These are phyloP conservation scores for Sesamia inferens DNA, from an alignment of 2,888 invertebrate species.

Conservation along the genomic window DNA sequence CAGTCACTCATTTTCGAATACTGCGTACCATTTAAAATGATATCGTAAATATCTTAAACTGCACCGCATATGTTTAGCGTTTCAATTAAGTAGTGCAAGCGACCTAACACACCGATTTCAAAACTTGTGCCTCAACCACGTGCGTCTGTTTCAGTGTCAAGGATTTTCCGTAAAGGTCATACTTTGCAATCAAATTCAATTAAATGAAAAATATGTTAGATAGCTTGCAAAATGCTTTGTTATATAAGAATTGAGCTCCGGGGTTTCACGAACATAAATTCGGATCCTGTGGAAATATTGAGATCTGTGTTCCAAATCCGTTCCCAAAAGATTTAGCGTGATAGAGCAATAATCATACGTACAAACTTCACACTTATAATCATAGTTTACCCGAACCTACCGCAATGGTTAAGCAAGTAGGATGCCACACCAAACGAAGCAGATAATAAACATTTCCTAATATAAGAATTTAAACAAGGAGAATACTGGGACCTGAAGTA, in stretches of 20 bases:
- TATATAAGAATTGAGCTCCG: neutral
- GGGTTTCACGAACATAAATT: too few relatives aligned
- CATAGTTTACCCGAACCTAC: neutral
- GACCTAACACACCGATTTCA: constrained; percentile 14
- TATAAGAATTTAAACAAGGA: too few relatives aligned
- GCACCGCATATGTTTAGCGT: neutral
- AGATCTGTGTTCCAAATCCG: too few relatives aligned
- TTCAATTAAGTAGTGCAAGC: constrained; percentile 5
- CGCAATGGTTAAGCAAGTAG: neutral
- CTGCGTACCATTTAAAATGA: constrained; percentile 20
- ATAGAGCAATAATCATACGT: too few relatives aligned
- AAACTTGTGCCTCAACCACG: constrained; percentile 31
- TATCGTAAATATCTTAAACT: neutral
- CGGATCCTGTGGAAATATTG: too few relatives aligned
- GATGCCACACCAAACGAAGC: neutral
- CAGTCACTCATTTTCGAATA: constrained; percentile 38
- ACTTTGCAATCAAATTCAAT: constrained; percentile 20
- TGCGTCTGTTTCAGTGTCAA: constrained; percentile 47
- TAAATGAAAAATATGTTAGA: constrained; percentile 1
- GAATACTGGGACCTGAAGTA: too few relatives aligned
- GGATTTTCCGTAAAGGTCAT: constrained; percentile 21
- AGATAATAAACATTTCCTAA: neutral
- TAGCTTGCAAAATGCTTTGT: neutral
- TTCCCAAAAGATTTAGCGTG: too few relatives aligned
- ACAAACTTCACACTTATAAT: too few relatives aligned